phyloP scores from a whole-genome alignment of 2,113 vertebrate species.

The Euleptes europaea region DNA sequence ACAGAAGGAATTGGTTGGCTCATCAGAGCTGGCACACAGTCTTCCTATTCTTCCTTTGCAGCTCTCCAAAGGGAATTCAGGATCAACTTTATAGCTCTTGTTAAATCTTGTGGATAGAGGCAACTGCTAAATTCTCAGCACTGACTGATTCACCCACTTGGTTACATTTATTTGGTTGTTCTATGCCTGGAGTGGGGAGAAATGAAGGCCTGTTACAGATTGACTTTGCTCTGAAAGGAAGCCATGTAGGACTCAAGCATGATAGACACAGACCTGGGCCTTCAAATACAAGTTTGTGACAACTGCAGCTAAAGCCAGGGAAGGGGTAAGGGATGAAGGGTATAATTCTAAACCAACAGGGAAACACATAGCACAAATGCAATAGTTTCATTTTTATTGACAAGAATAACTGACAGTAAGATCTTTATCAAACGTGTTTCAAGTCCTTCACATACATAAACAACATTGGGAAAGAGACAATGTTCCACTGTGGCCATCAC shows the following conservation, averaged over 20 bases:
- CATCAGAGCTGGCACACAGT: too few relatives aligned
- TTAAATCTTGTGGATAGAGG: background rate
- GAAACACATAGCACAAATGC: background rate
- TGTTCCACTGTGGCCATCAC: background rate
- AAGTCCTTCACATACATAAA: background rate
- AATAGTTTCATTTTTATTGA: background rate
- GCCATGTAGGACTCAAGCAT: background rate
- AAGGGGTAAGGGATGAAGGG: background rate
- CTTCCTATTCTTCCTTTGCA: too few relatives aligned
- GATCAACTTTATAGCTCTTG: too few relatives aligned
- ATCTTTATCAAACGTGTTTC: too few relatives aligned
- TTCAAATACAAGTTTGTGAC: background rate
- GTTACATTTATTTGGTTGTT: background rate
- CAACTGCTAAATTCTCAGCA: background rate
- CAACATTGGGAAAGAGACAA: background rate
- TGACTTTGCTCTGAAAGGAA: background rate
- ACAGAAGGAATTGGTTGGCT: too few relatives aligned
- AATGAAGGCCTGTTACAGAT: background rate
- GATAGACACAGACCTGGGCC: background rate
- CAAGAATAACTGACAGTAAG: too few relatives aligned
- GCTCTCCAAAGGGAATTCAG: too few relatives aligned
- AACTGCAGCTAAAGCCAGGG: background rate
- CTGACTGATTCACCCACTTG: background rate
- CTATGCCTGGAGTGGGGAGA: background rate
- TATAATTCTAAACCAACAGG: background rate